Evolutionary conservation across 2,888 invertebrate genomes (phyloP).

Genomic region (Drosophila merina): DNA sequence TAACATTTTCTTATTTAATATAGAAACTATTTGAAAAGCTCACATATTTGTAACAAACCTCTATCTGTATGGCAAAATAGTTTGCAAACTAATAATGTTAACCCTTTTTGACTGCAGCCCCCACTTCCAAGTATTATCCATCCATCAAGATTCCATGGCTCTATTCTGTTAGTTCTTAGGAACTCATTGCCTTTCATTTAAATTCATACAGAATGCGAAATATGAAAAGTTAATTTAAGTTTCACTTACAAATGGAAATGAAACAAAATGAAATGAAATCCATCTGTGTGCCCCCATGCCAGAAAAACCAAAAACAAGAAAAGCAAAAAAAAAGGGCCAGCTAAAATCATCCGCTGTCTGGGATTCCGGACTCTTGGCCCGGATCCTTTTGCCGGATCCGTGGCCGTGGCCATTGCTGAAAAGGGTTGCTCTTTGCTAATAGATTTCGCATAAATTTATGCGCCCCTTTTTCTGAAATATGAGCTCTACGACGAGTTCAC

Average conservation of each 20-base stretch:
- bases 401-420: constrained; percentile 54
- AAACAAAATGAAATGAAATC: constrained; percentile 71
- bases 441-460: constrained; percentile 79
- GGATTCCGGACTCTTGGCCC: constrained; percentile 33
- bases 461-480: constrained; percentile 79
- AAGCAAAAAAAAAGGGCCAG: constrained; percentile 34
- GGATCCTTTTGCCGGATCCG: constrained; percentile 20
- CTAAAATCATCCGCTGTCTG: constrained; percentile 65
- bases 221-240: constrained; percentile 79
- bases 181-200: constrained; percentile 44
- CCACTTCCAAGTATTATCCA: background rate
- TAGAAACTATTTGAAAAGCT: background rate
- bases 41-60: background rate
- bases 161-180: constrained; percentile 12
- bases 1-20: background rate
- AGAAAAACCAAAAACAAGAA: constrained; percentile 3
- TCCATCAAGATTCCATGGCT: constrained; percentile 24
- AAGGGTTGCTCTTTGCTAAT: constrained; percentile 75
- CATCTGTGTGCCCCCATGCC: constrained; percentile 46
- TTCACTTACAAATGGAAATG: constrained; percentile 79
- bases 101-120: constrained; percentile 1
- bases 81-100: constrained; percentile 10
- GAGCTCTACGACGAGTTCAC: constrained; percentile 69
- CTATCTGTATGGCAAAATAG: background rate
- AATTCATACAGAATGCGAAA: constrained; percentile 73